These are phyloP conservation scores for Prionailurus bengalensis DNA, from an alignment of 2,113 vertebrate species.

Conservation along the genomic window DNA sequence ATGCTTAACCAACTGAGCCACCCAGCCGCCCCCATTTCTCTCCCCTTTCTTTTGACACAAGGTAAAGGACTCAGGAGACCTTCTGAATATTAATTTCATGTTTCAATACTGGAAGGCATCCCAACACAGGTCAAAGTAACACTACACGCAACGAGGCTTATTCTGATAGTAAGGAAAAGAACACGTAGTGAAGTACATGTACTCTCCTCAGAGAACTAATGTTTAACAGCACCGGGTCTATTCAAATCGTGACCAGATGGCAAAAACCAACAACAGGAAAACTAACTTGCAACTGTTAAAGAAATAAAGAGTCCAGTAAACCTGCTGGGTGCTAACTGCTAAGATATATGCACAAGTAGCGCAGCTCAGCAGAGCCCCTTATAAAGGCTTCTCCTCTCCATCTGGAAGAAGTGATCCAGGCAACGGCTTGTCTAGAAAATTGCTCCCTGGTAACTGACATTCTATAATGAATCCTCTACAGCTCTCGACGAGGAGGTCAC, in stretches of 20 bases:
- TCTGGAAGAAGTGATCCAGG: neutral
- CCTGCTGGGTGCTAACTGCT: neutral
- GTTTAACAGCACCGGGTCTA: neutral
- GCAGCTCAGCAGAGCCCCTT: neutral
- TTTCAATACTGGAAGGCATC: neutral
- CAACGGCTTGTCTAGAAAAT: neutral
- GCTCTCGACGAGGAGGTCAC: neutral
- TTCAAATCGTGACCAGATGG: neutral
- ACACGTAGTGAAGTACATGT: neutral
- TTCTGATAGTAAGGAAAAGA: neutral
- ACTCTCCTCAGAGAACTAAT: neutral
- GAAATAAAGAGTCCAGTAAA: neutral
- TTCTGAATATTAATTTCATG: neutral
- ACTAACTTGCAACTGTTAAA: neutral
- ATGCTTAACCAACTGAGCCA: no score
- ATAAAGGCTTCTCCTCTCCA: neutral
- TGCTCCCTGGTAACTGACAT: neutral
- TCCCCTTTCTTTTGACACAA: conserved; percentile 19
- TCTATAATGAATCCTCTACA: neutral
- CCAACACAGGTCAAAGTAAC: neutral
- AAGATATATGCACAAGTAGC: neutral
- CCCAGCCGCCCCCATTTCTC: neutral
- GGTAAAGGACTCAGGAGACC: neutral
- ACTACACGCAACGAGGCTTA: neutral
- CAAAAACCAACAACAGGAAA: neutral